These are phyloP conservation scores for Oncorhynchus gorbuscha DNA, from an alignment of 2,113 vertebrate genomes.

Conservation along the genomic window DNA sequence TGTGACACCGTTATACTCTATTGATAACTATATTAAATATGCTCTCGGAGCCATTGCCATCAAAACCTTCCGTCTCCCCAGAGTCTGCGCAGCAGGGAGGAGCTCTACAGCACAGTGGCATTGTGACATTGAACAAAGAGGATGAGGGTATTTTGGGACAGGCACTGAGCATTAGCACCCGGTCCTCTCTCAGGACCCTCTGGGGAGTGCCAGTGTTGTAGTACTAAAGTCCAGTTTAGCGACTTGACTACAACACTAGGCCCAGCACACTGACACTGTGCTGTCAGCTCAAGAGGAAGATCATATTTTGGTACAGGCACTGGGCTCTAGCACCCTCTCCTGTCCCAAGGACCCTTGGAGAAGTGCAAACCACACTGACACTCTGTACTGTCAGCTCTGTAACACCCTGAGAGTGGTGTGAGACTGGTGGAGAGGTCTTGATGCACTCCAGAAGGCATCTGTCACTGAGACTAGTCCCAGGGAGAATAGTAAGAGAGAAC, in stretches of 20 bases:
- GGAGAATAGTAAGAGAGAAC: constrained; percentile 11
- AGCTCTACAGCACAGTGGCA: too few relatives aligned
- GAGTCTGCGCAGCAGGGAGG: not conserved
- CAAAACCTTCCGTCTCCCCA: not conserved
- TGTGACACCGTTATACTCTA: constrained; percentile 5
- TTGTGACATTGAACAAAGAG: not conserved
- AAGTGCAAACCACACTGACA: not conserved
- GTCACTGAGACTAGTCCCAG: not conserved
- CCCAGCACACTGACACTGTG: too few relatives aligned
- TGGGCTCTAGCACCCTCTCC: not conserved
- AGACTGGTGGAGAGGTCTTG: not conserved
- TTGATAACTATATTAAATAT: constrained; percentile 18
- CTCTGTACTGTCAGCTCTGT: not conserved
- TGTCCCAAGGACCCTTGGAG: not conserved
- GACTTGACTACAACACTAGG: too few relatives aligned
- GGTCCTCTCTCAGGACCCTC: too few relatives aligned
- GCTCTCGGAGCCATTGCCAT: constrained; percentile 4
- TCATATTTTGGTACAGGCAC: not conserved
- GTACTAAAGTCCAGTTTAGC: too few relatives aligned
- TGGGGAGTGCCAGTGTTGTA: too few relatives aligned
- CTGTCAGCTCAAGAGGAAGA: not conserved
- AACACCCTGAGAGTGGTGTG: not conserved
- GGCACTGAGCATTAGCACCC: not conserved
- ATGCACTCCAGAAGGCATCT: constrained; percentile 29
- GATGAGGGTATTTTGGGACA: not conserved